A percentile compares a stretch with the other conserved stretches of the same genome.
phyloP scores from a whole-genome alignment of 2,113 vertebrate species.

The Eonycteris spelaea region DNA sequence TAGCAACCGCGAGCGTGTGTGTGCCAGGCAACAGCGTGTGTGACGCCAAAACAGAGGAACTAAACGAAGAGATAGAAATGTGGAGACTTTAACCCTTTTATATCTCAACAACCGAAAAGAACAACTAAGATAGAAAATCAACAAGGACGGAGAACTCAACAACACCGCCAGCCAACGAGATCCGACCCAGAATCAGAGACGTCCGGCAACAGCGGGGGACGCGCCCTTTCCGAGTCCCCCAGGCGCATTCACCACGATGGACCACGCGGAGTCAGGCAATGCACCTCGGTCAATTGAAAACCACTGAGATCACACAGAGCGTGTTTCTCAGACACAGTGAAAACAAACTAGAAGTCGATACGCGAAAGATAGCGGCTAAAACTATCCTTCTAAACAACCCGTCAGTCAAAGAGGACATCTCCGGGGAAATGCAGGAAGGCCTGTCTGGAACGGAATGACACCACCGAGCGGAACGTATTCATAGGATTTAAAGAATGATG shows the following conservation, averaged over 20 bases:
- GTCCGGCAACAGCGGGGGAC: background rate
- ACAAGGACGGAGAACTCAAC: background rate
- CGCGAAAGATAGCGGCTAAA: background rate
- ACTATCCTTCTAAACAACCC: background rate
- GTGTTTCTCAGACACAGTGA: background rate
- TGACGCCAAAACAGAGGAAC: too few species aligned
- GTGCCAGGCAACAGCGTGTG: background rate
- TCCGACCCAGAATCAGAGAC: background rate
- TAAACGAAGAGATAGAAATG: too few species aligned
- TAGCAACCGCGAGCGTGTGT: background rate
- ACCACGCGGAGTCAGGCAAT: background rate
- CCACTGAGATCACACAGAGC: background rate
- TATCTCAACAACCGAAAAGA: background rate
- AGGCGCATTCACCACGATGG: too few species aligned
- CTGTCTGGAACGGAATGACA: background rate
- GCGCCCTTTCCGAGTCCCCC: background rate
- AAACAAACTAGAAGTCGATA: background rate
- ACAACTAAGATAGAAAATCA: background rate
- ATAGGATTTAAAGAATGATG: background rate
- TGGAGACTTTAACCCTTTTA: background rate
- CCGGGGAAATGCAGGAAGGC: background rate
- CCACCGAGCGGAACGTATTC: background rate
- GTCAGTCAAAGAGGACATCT: background rate
- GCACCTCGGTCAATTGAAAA: background rate
- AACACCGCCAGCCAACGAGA: too few species aligned